Evolutionary conservation across 35 echinoderm and acorn worm genomes (phyloP).

Genomic region (Nesometra sesokonis): DNA sequence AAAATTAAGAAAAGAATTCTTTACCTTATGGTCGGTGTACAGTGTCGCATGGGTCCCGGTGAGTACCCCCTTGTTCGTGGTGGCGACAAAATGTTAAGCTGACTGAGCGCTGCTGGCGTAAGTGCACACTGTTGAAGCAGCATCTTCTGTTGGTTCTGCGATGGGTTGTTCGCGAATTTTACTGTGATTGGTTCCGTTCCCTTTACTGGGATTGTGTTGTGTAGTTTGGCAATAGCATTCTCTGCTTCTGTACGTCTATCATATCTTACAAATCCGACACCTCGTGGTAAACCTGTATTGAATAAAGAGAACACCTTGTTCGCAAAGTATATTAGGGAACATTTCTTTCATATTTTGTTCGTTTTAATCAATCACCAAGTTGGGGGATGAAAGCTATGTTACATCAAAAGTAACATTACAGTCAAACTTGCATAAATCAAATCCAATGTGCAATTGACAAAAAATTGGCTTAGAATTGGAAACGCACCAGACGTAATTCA

Average conservation of each 20-base stretch:
- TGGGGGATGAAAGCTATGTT: no score
- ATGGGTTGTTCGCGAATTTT: constrained; percentile 98
- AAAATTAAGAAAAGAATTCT: no score
- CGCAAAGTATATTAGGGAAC: background rate
- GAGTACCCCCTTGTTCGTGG: constrained; percentile 3
- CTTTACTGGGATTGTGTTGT: constrained; percentile 77
- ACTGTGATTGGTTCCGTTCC: constrained; percentile 80
- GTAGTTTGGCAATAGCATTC: constrained; percentile 70
- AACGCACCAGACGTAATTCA: no score
- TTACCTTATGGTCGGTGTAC: constrained; percentile 88
- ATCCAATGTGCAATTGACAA: no score
- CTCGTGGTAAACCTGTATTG: constrained; percentile 58
- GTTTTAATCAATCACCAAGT: no score
- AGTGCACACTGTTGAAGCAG: constrained; percentile 49
- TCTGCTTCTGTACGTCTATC: constrained; percentile 91
- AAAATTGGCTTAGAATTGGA: no score
- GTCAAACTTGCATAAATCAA: no score
- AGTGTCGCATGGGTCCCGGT: constrained; percentile 70
- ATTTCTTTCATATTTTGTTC: background rate
- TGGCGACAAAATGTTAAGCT: background rate
- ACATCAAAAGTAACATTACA: no score
- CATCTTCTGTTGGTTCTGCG: constrained; percentile 89
- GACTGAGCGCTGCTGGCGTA: background rate
- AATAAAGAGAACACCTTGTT: background rate
- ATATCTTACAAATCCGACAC: constrained; percentile 93